Evolutionary conservation across 1,140 invertebrate genomes (phyloP), one percentile per base, ranked within the genome.

Genomic region (Thalassaphorura encarpata): DNA sequence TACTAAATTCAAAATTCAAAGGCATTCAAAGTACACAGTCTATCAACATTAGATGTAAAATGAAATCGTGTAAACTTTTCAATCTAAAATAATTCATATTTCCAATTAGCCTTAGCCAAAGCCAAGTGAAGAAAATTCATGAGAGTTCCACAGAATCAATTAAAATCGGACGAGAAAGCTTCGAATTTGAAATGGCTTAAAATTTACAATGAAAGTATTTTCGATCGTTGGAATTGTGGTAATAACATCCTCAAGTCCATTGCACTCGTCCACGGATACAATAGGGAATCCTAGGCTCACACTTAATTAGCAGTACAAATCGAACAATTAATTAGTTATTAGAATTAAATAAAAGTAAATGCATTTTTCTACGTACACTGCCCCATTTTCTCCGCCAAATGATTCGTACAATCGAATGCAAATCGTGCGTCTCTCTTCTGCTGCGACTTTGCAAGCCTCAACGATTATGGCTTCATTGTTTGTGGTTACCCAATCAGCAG

Each of bases 361-460:
- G 11, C 15, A n/a, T 19, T 11, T 6, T 6, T n/a, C 5, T 42
- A 28, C 36, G 2, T 45, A 52, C 24, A 11, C 11, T 21, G 2
- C 13, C 11, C 6, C 39, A 6, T 2, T 15, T 23, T 55, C 52
- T 18, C 70, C 69, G 29, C 73, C 73, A 66, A 60, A 68, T 5
- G 67, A 62, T 60, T 74, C 73, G 56, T 72, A 74, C 24, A 74
- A 42, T 16, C 73, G 66, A 27, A 72, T 24, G 5, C 71, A 53
- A 47, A 72, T 45, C 5, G 51, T 27, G 11, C 31, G 28, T 16
- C 52, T 43, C 13, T 56, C 28, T 2, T 60, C 50, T 31, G 67
- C 61, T 39, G 69, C 68, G 49, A 66, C 59, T 56, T 75, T 75
- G 3, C 74, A 58, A 23, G 73, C 69, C 26, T 71, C 71, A 16